These are phyloP conservation scores for Spinibarbus caldwelli DNA, from an alignment of 2,797 vertebrate genomes.

Conservation along the genomic window DNA sequence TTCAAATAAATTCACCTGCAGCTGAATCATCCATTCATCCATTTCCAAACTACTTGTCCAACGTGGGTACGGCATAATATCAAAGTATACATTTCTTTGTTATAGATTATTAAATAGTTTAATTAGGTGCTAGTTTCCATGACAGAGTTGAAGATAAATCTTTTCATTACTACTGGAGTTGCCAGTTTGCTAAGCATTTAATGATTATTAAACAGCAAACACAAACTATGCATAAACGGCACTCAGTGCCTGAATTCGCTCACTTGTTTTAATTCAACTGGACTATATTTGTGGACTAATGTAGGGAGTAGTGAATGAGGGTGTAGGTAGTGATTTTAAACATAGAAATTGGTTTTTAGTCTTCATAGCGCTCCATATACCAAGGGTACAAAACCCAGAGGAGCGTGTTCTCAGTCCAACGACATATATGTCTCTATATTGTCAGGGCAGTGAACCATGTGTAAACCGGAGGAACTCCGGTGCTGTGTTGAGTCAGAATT, in stretches of 20 bases:
- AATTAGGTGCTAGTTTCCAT: neutral
- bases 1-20: too few relatives aligned
- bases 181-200: too few relatives aligned
- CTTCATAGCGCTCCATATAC: too few relatives aligned
- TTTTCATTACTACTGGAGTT: neutral
- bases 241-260: neutral
- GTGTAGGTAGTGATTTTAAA: neutral
- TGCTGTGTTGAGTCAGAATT: conserved; percentile 16
- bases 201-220: neutral
- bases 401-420: neutral
- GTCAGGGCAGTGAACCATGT: conserved; percentile 1
- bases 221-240: neutral
- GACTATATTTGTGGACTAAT: neutral
- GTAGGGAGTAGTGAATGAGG: neutral
- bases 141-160: neutral
- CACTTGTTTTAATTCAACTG: neutral
- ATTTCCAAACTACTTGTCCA: too few relatives aligned
- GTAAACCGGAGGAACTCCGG: neutral
- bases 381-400: neutral
- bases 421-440: conserved; percentile 6
- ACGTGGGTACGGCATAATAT: too few relatives aligned
- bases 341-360: neutral
- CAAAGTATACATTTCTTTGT: too few relatives aligned
- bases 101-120: too few relatives aligned
- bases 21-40: too few relatives aligned